Evolutionary conservation across 1,140 invertebrate species (phyloP).

Genomic region (Leptinotarsa defecta): DNA sequence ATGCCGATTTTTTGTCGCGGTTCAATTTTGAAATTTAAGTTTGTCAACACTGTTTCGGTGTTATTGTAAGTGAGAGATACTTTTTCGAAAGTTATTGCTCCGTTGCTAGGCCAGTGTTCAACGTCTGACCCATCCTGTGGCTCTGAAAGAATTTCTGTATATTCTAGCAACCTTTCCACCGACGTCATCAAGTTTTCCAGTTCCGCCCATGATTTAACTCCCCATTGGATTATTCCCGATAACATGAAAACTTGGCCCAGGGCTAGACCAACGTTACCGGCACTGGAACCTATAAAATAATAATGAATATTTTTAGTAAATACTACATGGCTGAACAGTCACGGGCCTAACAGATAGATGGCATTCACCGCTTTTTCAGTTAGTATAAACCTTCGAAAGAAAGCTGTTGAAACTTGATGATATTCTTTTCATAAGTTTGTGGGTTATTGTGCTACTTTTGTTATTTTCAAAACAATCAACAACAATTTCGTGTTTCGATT

Average conservation of each 20-base stretch:
- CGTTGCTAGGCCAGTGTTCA: conserved; percentile 57
- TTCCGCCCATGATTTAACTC: conserved; percentile 71
- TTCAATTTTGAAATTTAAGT: conserved; percentile 65
- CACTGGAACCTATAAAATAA: conserved; percentile 47
- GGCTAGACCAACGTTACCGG: conserved; percentile 63
- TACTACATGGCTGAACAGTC: too few relatives aligned
- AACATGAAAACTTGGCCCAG: conserved; percentile 59
- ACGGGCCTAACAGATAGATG: too few relatives aligned
- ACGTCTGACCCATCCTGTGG: conserved; percentile 70
- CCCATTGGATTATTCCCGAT: conserved; percentile 63
- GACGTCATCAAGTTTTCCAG: conserved; percentile 86
- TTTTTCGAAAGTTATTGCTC: conserved; percentile 58
- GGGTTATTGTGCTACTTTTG: too few relatives aligned
- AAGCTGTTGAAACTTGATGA: too few relatives aligned
- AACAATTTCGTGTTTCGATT: too few relatives aligned
- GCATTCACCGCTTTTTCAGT: too few relatives aligned
- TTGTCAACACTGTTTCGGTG: conserved; percentile 68
- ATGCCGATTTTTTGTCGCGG: conserved; percentile 64
- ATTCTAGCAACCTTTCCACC: conserved; percentile 74
- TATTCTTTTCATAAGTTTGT: too few relatives aligned
- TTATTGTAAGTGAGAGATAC: conserved; percentile 69
- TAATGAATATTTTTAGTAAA: neutral
- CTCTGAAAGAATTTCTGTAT: conserved; percentile 73
- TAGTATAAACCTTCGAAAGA: too few relatives aligned
- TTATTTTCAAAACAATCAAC: too few relatives aligned